Evolutionary conservation across 2,797 vertebrate species (phyloP), one percentile per base, ranked within the genome.

Genomic region (Thalassophryne amazonica): DNA sequence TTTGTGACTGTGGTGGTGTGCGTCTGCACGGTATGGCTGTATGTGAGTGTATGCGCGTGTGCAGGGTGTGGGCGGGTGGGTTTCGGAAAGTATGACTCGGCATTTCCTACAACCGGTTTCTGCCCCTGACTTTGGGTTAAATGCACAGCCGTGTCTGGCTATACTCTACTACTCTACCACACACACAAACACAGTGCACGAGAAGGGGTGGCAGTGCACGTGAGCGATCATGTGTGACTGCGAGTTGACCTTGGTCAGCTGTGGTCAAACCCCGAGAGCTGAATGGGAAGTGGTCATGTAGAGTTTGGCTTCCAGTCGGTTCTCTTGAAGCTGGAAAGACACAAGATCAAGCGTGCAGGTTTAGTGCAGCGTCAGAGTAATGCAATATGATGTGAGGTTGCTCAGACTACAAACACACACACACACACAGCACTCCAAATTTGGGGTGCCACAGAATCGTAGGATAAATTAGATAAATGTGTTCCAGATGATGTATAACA

Each of bases 1-100:
- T 90, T 91, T 91, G 87, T 78, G 82, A 83, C 77, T 90, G 88
- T 89, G 90, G 86, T 91, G 72, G 34, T 84, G 74, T 81, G 85
- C 27, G 85, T 91, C 87, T 90, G 84, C 86, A 90, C 83, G 83
- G 78, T 85, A 86, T 63, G 70, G 75, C 68, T 76, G 63, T 70
- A 82, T 82, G 52, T 59, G 69, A 41, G 70, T 60, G 71, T 67
- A 36, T 54, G 64, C 12, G 61, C 47, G 40, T 38, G 73, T 62
- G 49, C 63, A 69, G 78, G 72, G 78, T 76, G 83, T 86, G 78
- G 77, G 86, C 75, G 85, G 83, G 85, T 89, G 84, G 86, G 86
- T 89, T 90, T 89, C 72, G 91, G 91, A 92, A 92, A 92, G 75
- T 87, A 87, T 92, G 91, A 91, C 86, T 90, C 78, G 61, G 84